phyloP scores from a whole-genome alignment of 37 sponge, comb jelly and placozoan species.

The Agelas oroides region DNA sequence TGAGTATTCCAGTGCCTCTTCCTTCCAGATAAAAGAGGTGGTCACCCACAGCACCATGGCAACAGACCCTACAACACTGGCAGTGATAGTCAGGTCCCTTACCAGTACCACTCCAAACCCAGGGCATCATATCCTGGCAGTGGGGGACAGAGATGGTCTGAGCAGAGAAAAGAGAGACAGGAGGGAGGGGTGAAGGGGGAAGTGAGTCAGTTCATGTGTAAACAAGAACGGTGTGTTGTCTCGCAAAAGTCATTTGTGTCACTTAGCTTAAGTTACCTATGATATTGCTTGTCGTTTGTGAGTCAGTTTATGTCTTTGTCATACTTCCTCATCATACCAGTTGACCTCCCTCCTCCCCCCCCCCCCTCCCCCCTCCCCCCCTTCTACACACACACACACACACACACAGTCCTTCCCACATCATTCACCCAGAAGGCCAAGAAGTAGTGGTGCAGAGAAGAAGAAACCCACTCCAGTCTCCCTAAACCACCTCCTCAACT shows the following conservation, averaged over 20 bases:
- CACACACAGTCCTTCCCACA: too few relatives aligned
- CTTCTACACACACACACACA: too few relatives aligned
- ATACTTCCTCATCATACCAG: too few relatives aligned
- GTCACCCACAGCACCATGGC: not conserved
- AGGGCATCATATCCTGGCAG: not conserved
- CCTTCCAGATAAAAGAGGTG: slow-evolving; percentile 5
- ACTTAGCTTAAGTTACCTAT: too few relatives aligned
- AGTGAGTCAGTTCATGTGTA: not conserved
- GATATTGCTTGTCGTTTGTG: too few relatives aligned
- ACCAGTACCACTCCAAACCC: not conserved
- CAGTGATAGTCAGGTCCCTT: not conserved
- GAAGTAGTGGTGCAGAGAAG: slow-evolving; percentile 3
- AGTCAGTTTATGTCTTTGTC: too few relatives aligned
- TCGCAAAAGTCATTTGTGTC: not conserved
- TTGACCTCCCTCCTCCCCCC: too few relatives aligned
- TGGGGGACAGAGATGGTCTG: slow-evolving; percentile 1
- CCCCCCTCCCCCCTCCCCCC: too few relatives aligned
- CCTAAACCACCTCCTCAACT: slow-evolving; percentile 86
- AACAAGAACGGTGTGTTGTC: not conserved
- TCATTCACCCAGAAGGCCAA: not conserved
- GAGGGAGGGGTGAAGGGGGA: slow-evolving; percentile 6
- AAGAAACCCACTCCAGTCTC: slow-evolving; percentile 55
- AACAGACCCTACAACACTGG: not conserved
- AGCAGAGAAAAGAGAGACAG: slow-evolving; percentile 1
- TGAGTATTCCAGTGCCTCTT: not conserved